These are phyloP conservation scores for Notoglanidium macrostoma DNA, from an alignment of 2,797 vertebrate species.

Conservation along the genomic window DNA sequence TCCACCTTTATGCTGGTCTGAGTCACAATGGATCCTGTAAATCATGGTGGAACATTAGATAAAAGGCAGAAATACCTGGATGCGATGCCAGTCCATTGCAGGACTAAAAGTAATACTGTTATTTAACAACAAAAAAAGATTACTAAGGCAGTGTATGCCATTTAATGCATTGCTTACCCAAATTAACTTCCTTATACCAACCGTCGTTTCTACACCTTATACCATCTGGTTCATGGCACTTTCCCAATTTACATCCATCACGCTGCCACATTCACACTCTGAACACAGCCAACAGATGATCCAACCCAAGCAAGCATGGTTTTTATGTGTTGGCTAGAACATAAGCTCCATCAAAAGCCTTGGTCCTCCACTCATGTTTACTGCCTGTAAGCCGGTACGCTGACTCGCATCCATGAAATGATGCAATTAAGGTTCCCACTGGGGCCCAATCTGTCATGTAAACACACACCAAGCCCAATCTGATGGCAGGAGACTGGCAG, in stretches of 20 bases:
- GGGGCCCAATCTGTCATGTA: constrained; percentile 82
- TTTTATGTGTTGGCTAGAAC: constrained; percentile 39
- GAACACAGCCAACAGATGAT: constrained; percentile 33
- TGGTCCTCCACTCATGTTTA: constrained; percentile 73
- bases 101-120: not conserved
- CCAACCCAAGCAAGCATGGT: constrained; percentile 37
- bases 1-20: not conserved
- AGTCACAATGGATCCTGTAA: not conserved
- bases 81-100: not conserved
- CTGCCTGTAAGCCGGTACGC: constrained; percentile 64
- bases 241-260: constrained; percentile 27
- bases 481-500: constrained; percentile 61
- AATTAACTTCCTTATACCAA: constrained; percentile 1
- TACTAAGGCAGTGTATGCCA: not conserved
- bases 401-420: constrained; percentile 83
- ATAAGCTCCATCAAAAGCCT: constrained; percentile 55
- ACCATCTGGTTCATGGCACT: constrained; percentile 41
- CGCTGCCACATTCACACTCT: constrained; percentile 4
- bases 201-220: constrained; percentile 15
- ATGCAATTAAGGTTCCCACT: constrained; percentile 82
- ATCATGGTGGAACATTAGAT: not conserved
- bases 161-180: not conserved
- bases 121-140: not conserved
- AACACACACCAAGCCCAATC: constrained; percentile 72
- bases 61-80: not conserved